These are phyloP conservation scores for Sinonovacula constricta DNA, from an alignment of 1,140 invertebrate genomes.

Conservation along the genomic window DNA sequence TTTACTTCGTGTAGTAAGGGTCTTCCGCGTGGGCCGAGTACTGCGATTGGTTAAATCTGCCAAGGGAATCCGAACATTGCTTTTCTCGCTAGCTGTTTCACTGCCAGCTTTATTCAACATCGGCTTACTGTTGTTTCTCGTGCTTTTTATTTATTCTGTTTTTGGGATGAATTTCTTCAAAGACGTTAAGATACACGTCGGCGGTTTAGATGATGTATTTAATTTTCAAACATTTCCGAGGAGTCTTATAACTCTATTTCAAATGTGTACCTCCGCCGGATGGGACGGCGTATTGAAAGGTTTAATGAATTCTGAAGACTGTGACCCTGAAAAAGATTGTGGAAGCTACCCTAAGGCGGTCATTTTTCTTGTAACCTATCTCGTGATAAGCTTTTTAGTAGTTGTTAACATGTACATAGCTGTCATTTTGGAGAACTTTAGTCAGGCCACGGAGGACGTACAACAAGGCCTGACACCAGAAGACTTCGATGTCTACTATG, in stretches of 20 bases:
- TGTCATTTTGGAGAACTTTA: slow-evolving; percentile 99
- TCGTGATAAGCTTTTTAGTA: slow-evolving; percentile 98
- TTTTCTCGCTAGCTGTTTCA: slow-evolving; percentile 98
- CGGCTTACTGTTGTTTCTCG: slow-evolving; percentile 96
- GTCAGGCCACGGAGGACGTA: slow-evolving; percentile 98
- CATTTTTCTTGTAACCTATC: slow-evolving; percentile 95
- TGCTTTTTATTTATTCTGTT: slow-evolving; percentile 99
- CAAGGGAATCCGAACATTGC: slow-evolving; percentile 96
- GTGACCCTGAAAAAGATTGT: slow-evolving; percentile 84
- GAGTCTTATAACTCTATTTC: slow-evolving; percentile 98
- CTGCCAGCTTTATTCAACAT: slow-evolving; percentile 99
- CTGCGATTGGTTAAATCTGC: slow-evolving; percentile 96
- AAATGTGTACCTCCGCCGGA: slow-evolving; percentile 98
- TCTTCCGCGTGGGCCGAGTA: slow-evolving; percentile 98
- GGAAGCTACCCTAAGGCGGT: slow-evolving; percentile 95
- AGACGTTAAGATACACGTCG: slow-evolving; percentile 96
- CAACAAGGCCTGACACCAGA: slow-evolving; percentile 98
- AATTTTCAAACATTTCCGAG: slow-evolving; percentile 99
- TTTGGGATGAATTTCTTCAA: slow-evolving; percentile 99
- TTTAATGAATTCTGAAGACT: slow-evolving; percentile 92
- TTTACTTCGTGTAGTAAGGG: slow-evolving; percentile 96
- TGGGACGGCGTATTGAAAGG: slow-evolving; percentile 97
- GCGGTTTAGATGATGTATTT: slow-evolving; percentile 96
- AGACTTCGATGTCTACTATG: slow-evolving; percentile 99
- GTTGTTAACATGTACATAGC: slow-evolving; percentile 99